Conservation (phyloP, 2,888 invertebrate species). For the Apomyelois bistriatella region DNA sequence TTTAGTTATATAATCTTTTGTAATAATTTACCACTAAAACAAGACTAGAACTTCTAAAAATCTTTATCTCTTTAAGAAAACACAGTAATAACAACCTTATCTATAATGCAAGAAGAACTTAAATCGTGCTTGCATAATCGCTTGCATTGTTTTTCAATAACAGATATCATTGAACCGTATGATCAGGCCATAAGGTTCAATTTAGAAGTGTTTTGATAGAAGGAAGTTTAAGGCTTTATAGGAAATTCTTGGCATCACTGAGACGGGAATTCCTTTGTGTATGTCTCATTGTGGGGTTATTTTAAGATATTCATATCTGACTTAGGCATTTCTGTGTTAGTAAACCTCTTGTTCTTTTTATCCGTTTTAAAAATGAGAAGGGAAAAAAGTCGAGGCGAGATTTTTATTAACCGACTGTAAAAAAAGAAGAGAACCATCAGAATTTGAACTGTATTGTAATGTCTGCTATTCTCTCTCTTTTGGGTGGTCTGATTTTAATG, state of each 20-base stretch:
- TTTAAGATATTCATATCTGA: conserved; percentile 1
- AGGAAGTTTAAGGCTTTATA: conserved; percentile 35
- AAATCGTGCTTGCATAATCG: background rate
- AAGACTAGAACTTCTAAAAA: too few species aligned
- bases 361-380: too few species aligned
- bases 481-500: too few species aligned
- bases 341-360: too few species aligned
- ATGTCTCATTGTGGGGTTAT: conserved; percentile 32
- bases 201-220: conserved; percentile 16
- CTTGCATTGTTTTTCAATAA: background rate
- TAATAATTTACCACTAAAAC: too few species aligned
- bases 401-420: too few species aligned
- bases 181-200: background rate
- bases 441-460: too few species aligned
- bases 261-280: conserved; percentile 50
- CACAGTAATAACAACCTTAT: background rate
- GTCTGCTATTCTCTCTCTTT: too few species aligned
- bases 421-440: too few species aligned
- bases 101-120: background rate
- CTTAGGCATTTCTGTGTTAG: background rate
- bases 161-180: background rate
- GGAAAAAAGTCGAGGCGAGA: too few species aligned
- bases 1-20: too few species aligned
- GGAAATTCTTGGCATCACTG: conserved; percentile 44
- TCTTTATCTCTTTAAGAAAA: background rate